Evolutionary conservation across 2,113 vertebrate species (phyloP), one percentile per base, ranked within the genome.

Genomic region (Nycticebus coucang): DNA sequence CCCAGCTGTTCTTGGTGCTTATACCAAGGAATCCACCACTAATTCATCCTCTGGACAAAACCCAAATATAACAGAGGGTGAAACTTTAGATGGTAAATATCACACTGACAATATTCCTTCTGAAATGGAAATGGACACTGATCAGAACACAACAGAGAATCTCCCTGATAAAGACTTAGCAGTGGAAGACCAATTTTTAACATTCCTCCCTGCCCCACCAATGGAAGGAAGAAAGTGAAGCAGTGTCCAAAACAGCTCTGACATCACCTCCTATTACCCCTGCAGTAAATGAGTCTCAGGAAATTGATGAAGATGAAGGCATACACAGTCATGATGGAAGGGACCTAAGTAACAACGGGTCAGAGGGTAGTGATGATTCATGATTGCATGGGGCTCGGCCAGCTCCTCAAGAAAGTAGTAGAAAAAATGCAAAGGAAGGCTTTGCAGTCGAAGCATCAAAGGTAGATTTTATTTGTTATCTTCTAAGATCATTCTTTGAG

Each of bases 291-390:
- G 99, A 98, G 95, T 92, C 98, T 98, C 98, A 98, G 97, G 99
- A 99, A 62, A 98, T 98, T 0, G 99, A 99, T 71, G 99, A 99
- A 77, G 99, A 99, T 0, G 99, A 99, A 97, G 99, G 99, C 85
- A 99, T 99, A 97, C 99, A 99, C 97, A 99, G 99, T 97, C 99
- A 99, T 0, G 99, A 99, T 33, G 99, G 99, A 92, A 99, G 99
- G 2, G 99, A 99, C 98, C 99, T 99, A 89, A 99, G 99, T 87
- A 99, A 99, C 98, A 99, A 99, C 72, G 98, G 99, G 89, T 99
- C 99, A 0, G 99, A 99, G 97, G 99, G 99, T 59, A 99, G 99
- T 0, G 99, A 99, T 12, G 99, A 99, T 98, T 99, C 99, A 0
- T 99, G 99, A 13, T 98, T 99, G 82, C 99, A 99, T 8, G 99